Evolutionary conservation across 2,888 invertebrate species (phyloP).

Genomic region (Theristus sp.): DNA sequence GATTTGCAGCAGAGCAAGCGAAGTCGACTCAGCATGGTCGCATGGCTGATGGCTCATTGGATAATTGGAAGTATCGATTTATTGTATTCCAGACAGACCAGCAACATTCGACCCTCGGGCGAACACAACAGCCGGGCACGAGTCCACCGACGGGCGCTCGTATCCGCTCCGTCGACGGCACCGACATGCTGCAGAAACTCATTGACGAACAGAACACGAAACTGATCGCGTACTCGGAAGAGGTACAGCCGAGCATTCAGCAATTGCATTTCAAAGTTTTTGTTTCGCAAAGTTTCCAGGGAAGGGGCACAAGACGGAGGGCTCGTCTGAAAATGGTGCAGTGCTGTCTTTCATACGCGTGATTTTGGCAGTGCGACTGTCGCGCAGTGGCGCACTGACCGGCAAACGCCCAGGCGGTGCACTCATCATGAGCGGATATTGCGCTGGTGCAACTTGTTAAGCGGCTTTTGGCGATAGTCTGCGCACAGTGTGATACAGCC

Average conservation of each 20-base stretch:
- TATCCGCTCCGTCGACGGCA: background rate
- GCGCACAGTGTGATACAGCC: no score
- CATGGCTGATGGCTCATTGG: no score
- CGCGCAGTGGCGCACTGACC: background rate
- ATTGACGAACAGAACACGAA: slow-evolving; percentile 73
- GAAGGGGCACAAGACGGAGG: background rate
- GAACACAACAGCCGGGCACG: background rate
- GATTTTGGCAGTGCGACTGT: no score
- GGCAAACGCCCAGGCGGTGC: background rate
- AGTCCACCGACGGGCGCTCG: background rate
- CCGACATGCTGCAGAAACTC: slow-evolving; percentile 60
- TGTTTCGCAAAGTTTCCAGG: background rate
- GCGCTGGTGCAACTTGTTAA: no score
- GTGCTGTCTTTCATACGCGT: background rate
- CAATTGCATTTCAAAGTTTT: no score
- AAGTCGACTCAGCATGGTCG: background rate
- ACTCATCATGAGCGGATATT: no score
- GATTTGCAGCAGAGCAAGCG: background rate
- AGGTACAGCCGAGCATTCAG: no score
- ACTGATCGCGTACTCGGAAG: slow-evolving; percentile 86
- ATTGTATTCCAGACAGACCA: no score
- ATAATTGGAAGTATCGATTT: no score
- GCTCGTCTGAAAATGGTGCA: background rate
- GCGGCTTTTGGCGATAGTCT: no score
- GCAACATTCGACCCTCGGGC: no score